Base-by-base conservation (phyloP, 2,113 vertebrate species). In the Charina bottae region DNA sequence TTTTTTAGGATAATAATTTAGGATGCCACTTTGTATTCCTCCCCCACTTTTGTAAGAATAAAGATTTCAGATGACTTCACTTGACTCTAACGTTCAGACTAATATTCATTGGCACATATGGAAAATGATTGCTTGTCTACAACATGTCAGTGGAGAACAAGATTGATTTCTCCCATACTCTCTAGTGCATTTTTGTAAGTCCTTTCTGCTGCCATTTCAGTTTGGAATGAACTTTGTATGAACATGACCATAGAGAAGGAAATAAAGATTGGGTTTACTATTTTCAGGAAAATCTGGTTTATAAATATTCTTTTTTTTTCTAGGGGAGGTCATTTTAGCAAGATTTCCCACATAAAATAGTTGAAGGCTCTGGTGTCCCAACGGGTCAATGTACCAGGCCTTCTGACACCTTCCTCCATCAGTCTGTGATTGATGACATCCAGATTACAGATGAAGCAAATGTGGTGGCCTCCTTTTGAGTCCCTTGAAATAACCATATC, bases 381-480 rank as follows among this genome's bases (percentile, higher is more conserved):
- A 93, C 85, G 86, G 72, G 85, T 92, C 90, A 96, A 93, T 17
- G 88, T 56, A 90, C 91, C 88, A 92, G 60, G 85, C 26, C 88
- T 96, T n/a, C n/a, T n/a, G n/a, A n/a, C n/a, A n/a, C n/a, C n/a
- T n/a, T 95, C 89, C 87, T 62, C 89, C 93, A 85, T 89, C 72
- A 58, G n/a, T 6, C 92, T 4, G 28, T 58, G 72, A 23, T 90
- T 26, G 21, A 60, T 92, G 42, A 37, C 89, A 46, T 12, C 13
- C 60, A 83, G 28, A 92, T 87, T 60, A 68, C 33, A 85, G 83
- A 64, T 12, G 49, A 58, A 55, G 12, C 24, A 28, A 46, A 86
- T 58, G 49, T 7, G 19, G 83, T 3, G 11, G 23, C 46, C 24
- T 24, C 4, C 13, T 13, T 23, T 53, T 53, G 46, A 4, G 37